phyloP scores from a whole-genome alignment of 2,797 vertebrate species.

The Cottoperca gobio region DNA sequence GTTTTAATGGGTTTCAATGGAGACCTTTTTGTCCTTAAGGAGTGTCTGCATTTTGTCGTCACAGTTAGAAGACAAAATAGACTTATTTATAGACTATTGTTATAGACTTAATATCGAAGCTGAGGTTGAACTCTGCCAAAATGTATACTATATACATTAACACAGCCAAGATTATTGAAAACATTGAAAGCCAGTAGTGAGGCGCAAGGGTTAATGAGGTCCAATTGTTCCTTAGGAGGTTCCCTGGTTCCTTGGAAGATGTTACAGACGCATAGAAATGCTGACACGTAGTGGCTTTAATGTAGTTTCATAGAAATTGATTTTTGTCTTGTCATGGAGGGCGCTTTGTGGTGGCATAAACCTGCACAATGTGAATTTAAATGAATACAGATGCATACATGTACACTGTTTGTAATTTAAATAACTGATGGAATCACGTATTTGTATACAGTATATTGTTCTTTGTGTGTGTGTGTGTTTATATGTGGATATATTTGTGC shows the following conservation, averaged over 20 bases:
- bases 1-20: no score
- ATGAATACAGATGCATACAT: not conserved
- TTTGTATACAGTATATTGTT: not conserved
- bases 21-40: no score
- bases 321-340: not conserved
- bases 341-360: constrained; percentile 16
- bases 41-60: no score
- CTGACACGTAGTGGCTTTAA: not conserved
- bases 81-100: no score
- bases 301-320: not conserved
- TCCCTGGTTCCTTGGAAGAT: not conserved
- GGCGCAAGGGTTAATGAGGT: not conserved
- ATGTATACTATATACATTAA: no score
- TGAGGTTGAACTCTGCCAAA: no score
- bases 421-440: not conserved
- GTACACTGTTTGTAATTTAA: not conserved
- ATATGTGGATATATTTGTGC: not conserved
- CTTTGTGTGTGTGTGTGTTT: not conserved
- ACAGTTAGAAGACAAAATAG: no score
- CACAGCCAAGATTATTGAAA: no score
- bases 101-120: no score
- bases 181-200: no score
- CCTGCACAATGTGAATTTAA: not conserved
- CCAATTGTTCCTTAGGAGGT: not conserved
- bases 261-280: no score